Conservation (phyloP, 2,797 vertebrate species). For the Triplophysa bombifrons region DNA sequence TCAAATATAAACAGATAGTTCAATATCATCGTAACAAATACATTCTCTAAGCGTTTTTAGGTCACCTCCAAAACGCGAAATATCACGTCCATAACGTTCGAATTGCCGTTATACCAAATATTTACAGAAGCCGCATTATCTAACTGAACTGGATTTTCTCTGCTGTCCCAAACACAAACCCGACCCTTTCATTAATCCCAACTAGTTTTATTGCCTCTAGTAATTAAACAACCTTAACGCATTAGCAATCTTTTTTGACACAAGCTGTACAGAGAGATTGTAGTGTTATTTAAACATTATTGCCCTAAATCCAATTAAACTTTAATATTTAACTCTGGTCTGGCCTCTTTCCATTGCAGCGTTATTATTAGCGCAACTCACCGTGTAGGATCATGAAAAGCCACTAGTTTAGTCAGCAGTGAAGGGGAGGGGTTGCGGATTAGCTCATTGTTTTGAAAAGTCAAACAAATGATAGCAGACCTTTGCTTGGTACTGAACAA, state of each 20-base stretch:
- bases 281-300: slow-evolving; percentile 35
- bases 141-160: neutral
- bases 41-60: too few relatives aligned
- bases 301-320: slow-evolving; percentile 49
- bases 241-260: neutral
- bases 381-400: slow-evolving; percentile 59
- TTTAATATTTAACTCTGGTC: slow-evolving; percentile 44
- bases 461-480: slow-evolving; percentile 58
- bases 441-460: slow-evolving; percentile 67
- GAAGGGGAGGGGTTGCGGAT: slow-evolving; percentile 42
- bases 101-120: neutral
- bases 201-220: neutral
- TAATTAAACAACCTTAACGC: neutral
- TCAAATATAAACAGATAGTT: too few relatives aligned
- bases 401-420: slow-evolving; percentile 55
- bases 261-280: slow-evolving; percentile 1
- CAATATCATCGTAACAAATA: too few relatives aligned
- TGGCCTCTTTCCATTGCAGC: slow-evolving; percentile 32
- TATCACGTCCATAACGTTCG: too few relatives aligned
- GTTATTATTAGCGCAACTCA: slow-evolving; percentile 54
- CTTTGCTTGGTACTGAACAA: slow-evolving; percentile 59
- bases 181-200: neutral
- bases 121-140: neutral
- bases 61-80: too few relatives aligned
- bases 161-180: neutral